Evolutionary conservation across 2,888 invertebrate genomes (phyloP).

Genomic region (Catocala sponsa): DNA sequence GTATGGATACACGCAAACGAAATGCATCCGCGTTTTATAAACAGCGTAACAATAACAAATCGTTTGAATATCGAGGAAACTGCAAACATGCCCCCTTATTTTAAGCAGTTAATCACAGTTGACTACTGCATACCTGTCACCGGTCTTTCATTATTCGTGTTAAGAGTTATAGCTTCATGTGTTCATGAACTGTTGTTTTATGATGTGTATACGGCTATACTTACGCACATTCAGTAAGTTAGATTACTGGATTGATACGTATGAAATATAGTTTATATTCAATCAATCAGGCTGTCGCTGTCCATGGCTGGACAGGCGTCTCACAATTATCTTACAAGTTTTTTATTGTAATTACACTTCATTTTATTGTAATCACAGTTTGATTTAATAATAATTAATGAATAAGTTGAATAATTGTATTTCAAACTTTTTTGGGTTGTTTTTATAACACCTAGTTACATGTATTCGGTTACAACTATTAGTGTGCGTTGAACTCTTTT

Average conservation of each 20-base stretch:
- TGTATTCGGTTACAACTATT: not conserved
- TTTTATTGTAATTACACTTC: too few species aligned
- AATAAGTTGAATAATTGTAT: too few species aligned
- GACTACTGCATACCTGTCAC: not conserved
- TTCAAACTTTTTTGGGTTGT: too few species aligned
- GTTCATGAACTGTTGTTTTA: not conserved
- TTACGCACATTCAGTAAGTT: too few species aligned
- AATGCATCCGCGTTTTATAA: conserved; percentile 63
- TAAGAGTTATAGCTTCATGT: not conserved
- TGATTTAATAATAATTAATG: too few species aligned
- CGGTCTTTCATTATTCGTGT: not conserved
- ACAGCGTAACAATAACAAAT: conserved; percentile 59
- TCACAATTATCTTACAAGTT: too few species aligned
- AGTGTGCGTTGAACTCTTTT: conserved; percentile 4
- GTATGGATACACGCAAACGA: conserved; percentile 18
- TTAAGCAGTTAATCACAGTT: conserved; percentile 6
- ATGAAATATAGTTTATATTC: too few species aligned
- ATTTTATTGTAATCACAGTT: too few species aligned
- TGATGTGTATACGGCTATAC: too few species aligned
- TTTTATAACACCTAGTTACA: not conserved
- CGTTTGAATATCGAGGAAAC: conserved; percentile 61
- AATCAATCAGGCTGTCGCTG: too few species aligned
- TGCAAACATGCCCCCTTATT: conserved; percentile 1
- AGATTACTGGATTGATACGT: too few species aligned
- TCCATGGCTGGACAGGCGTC: too few species aligned